Evolutionary conservation across 1,140 invertebrate species (phyloP).

Genomic region (Lasioglossum albipes): DNA sequence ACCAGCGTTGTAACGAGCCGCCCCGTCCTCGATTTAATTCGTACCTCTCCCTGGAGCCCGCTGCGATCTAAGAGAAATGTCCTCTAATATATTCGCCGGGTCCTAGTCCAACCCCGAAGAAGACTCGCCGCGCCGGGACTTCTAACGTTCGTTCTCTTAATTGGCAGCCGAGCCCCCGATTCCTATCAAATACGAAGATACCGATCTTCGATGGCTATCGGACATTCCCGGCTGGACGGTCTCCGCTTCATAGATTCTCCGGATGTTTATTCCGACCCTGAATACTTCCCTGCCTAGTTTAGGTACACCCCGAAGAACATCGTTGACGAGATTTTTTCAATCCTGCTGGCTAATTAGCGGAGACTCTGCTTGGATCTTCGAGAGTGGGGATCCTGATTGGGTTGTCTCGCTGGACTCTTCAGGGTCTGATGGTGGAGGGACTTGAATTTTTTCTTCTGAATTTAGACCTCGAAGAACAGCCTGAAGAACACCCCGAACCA

Average conservation of each 20-base stretch:
- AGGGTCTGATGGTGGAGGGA: no score
- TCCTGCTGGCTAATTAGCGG: no score
- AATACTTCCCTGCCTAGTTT: background rate
- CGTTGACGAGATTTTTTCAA: no score
- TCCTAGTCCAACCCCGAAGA: background rate
- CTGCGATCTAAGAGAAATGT: background rate
- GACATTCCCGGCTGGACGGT: background rate
- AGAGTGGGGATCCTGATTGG: no score
- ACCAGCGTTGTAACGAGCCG: slow-evolving; percentile 33
- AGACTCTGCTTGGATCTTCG: no score
- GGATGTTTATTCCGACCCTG: background rate
- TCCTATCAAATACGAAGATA: background rate
- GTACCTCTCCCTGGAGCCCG: background rate
- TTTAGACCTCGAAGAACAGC: no score
- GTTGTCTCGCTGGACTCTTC: no score
- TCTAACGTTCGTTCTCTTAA: background rate
- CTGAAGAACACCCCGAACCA: no score
- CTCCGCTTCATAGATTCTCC: slow-evolving; percentile 1
- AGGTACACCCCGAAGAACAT: no score
- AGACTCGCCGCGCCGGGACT: no score
- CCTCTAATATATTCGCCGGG: background rate
- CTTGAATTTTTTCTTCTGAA: no score
- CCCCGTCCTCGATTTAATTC: slow-evolving; percentile 28
- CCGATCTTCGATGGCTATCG: background rate
- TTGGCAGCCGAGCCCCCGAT: background rate